Base-by-base conservation (phyloP, 2,888 invertebrate genomes). In the Isotomurus palustris region DNA sequence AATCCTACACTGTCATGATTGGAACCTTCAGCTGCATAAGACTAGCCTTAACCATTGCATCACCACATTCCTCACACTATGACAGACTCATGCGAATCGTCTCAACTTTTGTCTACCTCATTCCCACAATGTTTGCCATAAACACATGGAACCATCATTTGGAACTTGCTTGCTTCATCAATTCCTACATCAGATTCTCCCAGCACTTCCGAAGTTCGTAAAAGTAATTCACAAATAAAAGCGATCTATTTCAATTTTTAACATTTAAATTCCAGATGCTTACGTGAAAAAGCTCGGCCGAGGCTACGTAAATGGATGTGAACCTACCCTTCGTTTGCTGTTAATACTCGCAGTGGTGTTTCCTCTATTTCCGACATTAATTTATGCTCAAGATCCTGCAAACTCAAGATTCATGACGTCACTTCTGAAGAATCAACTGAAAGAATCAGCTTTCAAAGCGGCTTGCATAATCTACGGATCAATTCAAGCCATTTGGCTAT, bases 251-350 rank as follows among this genome's bases (percentile, higher is more conserved):
- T 6, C 45, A 47, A 32, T 44, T 24, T n/a, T 6, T 44, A 22
- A 5, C 44, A 43, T 10, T 44, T 22, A 10, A 17, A 53, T 28
- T 44, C 27, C 35, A 60, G 60, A 60, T n/a, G 48, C 56, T 3
- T 60, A 56, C 27, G 41, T 49, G 3, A 32, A 24, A 2, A 21
- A 48, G 17, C 52, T 60, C 1, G 38, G 56, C 35, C 55, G 60
- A 22, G 17, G 35, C 3, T 56, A 48, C 48, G 32, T 22, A 35
- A 60, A 60, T 44, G 60, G 60, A n/a, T 60, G 60, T 43, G 60
- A 60, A 32, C 41, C 40, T 0, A 22, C 47, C 35, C 53, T 56
- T 3, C 45, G 49, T 17, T 19, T 51, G 19, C 38, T 48, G 43
- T 43, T 47, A 19, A 43, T 52, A 10, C 1, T 47, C 14, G 55